A percentile compares a stretch with the other conserved stretches of the same genome.
Evolutionary conservation across 2,113 vertebrate species (phyloP).

Genomic region (Sarotherodon lohbergeri): DNA sequence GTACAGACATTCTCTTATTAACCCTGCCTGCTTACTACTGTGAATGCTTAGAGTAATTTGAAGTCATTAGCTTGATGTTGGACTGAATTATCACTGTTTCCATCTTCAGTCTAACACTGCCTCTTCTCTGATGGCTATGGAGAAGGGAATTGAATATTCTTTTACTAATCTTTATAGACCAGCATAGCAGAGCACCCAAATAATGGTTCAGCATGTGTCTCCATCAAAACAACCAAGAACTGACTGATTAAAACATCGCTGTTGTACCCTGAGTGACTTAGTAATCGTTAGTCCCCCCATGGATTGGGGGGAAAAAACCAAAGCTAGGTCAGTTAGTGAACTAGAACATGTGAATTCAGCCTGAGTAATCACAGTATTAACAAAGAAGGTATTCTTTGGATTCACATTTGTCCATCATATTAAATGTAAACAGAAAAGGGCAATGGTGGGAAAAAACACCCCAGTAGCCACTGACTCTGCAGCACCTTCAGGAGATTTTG

Average conservation of each 20-base stretch:
- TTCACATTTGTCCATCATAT: background rate
- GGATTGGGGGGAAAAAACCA: background rate
- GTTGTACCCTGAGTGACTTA: background rate
- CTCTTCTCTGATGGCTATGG: background rate
- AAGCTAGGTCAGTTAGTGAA: background rate
- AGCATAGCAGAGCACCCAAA: background rate
- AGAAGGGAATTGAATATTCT: background rate
- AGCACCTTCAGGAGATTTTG: background rate
- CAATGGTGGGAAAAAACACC: background rate
- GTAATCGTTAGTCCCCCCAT: background rate
- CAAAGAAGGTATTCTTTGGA: too few relatives aligned
- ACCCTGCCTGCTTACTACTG: background rate
- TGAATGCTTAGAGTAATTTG: background rate
- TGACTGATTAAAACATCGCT: background rate
- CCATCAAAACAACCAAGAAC: background rate
- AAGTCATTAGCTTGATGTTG: background rate
- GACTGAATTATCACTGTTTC: background rate
- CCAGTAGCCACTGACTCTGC: background rate
- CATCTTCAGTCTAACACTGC: background rate
- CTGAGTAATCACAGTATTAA: background rate
- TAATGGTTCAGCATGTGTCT: background rate
- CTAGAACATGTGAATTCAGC: background rate
- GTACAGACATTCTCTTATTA: background rate
- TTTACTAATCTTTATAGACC: background rate
- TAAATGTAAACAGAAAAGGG: background rate